phyloP scores from a whole-genome alignment of 2,113 vertebrate species.

The Mobula birostris region DNA sequence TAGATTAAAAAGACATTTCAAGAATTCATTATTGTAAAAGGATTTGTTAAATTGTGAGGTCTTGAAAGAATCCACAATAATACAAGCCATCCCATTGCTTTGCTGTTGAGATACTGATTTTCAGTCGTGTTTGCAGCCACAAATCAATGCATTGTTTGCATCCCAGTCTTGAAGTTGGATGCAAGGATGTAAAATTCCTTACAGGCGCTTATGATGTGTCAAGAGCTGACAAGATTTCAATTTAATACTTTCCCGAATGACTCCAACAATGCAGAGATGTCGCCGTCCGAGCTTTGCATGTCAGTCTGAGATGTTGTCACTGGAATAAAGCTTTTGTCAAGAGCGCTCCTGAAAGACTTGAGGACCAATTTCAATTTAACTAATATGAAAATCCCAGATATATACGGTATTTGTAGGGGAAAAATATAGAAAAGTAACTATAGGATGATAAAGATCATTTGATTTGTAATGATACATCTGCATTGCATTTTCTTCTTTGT shows the following conservation, averaged over 20 bases:
- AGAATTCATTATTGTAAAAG: background rate
- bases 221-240: too few species aligned
- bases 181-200: too few species aligned
- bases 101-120: background rate
- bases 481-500: too few species aligned
- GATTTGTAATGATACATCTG: too few species aligned
- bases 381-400: background rate
- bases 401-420: background rate
- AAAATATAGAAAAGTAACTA: background rate
- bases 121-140: background rate
- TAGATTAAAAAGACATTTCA: background rate
- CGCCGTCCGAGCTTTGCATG: too few species aligned
- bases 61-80: background rate
- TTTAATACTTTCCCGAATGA: too few species aligned
- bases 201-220: background rate
- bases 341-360: too few species aligned
- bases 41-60: background rate
- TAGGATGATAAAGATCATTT: background rate
- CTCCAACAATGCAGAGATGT: too few species aligned
- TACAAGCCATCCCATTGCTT: background rate
- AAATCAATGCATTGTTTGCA: background rate
- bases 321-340: too few species aligned
- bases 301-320: too few species aligned
- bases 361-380: too few species aligned
- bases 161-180: background rate